Evolutionary conservation across 2,888 invertebrate genomes (phyloP), one percentile per base, ranked within the genome.

Genomic region (Anaspis maculata): DNA sequence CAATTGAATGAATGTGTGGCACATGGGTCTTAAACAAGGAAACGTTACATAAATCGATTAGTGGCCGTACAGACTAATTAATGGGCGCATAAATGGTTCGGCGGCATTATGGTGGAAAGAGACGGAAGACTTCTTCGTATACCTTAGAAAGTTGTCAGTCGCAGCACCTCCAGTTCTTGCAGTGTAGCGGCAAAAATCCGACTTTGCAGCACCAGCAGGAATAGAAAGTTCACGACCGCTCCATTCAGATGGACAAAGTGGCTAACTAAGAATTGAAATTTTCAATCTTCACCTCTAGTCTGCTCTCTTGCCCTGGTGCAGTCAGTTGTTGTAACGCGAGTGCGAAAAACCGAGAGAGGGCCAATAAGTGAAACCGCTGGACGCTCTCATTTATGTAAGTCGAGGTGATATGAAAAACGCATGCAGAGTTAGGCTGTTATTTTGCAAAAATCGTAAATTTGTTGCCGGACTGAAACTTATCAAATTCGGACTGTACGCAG

Each of bases 71-170:
- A 30, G 14, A 22, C 25, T 32, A 39, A 39, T 39, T 34, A 39
- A 34, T 31, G 34, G 25, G 23, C 10, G 24, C 26, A 34, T 31
- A 34, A 23, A 30, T 14, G 25, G 37, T n/a, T 36, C 39, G 32
- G n/a, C n/a, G n/a, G 28, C 25, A 26, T 36, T 28, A 39, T 25
- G 40, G 31, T 44, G 40, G 44, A 54, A 44, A 45, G 49, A 45
- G 52, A 51, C 41, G 36, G 48, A 49, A 43, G 30, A 42, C 46
- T 42, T 44, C 48, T 24, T 48, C 49, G 46, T 45, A 44, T 45
- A 49, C 45, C 52, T 54, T 55, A 55, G 55, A 55, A 55, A 55
- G 55, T 55, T 48, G 48, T 42, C 42, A 42, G 40, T 30, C 33
- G 34, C 29, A 46, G n/a, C 42, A 11, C 22, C 12, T 27, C 21